phyloP scores from a whole-genome alignment of 2,113 vertebrate species.

The Hemichromis elongatus region DNA sequence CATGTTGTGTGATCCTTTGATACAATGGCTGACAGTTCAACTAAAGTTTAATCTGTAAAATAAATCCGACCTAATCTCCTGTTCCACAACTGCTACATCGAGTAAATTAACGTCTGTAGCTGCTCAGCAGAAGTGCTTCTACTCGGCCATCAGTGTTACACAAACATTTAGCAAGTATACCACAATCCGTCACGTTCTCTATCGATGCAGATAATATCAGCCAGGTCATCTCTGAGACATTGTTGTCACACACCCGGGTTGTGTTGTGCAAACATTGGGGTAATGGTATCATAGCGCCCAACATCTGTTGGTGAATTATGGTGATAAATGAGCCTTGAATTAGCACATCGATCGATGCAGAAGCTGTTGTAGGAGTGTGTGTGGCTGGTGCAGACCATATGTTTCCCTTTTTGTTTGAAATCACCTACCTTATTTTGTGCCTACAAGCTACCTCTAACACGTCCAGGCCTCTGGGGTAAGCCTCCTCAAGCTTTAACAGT shows the following conservation, averaged over 20 bases:
- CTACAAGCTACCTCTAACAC: background rate
- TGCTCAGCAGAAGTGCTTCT: background rate
- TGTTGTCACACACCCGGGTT: background rate
- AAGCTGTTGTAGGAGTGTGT: background rate
- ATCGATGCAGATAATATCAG: background rate
- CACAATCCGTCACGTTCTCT: background rate
- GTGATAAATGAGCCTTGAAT: conserved; percentile 16
- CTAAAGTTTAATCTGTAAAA: conserved; percentile 46
- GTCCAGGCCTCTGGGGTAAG: background rate
- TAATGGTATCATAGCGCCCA: conserved; percentile 35
- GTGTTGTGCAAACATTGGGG: conserved; percentile 25
- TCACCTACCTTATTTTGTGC: background rate
- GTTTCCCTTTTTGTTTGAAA: background rate
- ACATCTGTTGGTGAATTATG: conserved; percentile 36
- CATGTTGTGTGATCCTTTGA: conserved; percentile 22
- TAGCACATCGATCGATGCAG: conserved; percentile 13
- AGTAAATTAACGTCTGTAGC: background rate
- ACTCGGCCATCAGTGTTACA: background rate
- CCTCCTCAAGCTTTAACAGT: background rate
- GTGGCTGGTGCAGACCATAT: background rate
- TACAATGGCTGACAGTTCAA: background rate
- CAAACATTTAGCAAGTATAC: background rate
- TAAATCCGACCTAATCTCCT: conserved; percentile 53
- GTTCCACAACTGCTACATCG: background rate
- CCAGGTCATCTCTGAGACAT: background rate